phyloP scores from a whole-genome alignment of 2,797 vertebrate genomes.

The Oreonectes daqikongensis region DNA sequence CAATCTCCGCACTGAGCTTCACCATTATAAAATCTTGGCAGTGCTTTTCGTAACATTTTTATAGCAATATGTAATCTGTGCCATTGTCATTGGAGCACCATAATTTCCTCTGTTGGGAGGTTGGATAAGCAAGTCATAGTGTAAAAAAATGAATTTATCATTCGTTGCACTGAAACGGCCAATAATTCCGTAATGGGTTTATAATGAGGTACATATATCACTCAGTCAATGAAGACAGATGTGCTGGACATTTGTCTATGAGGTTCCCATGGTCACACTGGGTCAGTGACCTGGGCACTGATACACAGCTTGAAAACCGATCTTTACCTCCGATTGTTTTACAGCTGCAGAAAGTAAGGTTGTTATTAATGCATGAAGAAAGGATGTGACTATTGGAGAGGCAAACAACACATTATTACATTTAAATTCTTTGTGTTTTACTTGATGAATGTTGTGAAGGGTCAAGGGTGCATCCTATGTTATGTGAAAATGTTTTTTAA shows the following conservation, averaged over 20 bases:
- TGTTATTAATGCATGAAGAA: constrained; percentile 2
- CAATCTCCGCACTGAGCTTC: constrained; percentile 10
- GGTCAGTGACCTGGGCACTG: neutral
- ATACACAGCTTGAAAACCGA: constrained; percentile 25
- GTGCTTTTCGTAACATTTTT: constrained; percentile 25
- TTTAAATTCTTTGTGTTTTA: neutral
- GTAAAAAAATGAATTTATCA: constrained; percentile 5
- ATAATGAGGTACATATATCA: neutral
- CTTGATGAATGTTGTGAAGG: neutral
- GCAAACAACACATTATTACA: neutral
- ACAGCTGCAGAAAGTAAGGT: neutral
- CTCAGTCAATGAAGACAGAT: neutral
- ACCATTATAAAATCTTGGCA: constrained; percentile 45
- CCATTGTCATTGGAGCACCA: constrained; percentile 18
- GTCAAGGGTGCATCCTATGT: neutral
- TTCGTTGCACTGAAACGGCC: constrained; percentile 12
- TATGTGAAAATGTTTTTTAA: neutral
- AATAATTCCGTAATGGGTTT: neutral
- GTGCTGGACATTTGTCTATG: neutral
- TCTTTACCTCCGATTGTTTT: neutral
- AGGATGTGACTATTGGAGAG: neutral
- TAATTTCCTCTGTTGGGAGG: constrained; percentile 17
- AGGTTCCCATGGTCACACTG: neutral
- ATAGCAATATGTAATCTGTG: constrained; percentile 44
- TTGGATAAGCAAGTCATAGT: neutral